These are phyloP conservation scores for Tenthredo amoena DNA, from an alignment of 2,888 invertebrate species.

Conservation along the genomic window DNA sequence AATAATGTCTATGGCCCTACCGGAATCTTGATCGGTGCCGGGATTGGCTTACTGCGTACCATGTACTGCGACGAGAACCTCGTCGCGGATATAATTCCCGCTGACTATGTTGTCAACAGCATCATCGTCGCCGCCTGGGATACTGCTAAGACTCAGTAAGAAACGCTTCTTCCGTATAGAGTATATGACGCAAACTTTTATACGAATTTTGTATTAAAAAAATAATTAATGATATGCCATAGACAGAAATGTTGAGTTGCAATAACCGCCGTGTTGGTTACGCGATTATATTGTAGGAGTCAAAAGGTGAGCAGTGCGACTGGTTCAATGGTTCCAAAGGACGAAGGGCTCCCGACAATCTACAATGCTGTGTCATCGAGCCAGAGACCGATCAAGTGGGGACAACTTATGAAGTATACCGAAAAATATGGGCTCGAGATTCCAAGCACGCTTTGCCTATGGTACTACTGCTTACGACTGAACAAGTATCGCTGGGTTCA, in stretches of 20 bases:
- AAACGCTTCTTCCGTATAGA: neutral
- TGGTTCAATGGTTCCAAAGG: constrained; percentile 49
- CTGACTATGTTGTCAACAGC: constrained; percentile 79
- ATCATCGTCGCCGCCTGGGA: constrained; percentile 82
- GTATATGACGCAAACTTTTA: neutral
- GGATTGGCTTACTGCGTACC: constrained; percentile 82
- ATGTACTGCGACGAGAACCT: constrained; percentile 80
- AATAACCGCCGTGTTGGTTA: constrained; percentile 71
- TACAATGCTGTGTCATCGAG: constrained; percentile 93
- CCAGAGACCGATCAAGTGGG: constrained; percentile 91
- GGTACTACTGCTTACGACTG: constrained; percentile 83
- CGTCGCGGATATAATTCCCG: constrained; percentile 76
- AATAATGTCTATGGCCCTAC: constrained; percentile 87
- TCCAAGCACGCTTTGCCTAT: constrained; percentile 82
- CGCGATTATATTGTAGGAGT: constrained; percentile 7
- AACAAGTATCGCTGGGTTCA: constrained; percentile 80
- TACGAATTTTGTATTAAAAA: too few species aligned
- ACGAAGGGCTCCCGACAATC: constrained; percentile 81
- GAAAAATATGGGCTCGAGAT: constrained; percentile 79
- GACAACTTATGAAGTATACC: constrained; percentile 80
- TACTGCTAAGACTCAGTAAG: constrained; percentile 68
- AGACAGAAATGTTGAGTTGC: neutral
- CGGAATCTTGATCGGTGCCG: constrained; percentile 79
- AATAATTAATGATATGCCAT: too few species aligned
- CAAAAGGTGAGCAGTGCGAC: constrained; percentile 37